Evolutionary conservation across 92 coral and sea anemone genomes (phyloP).

Genomic region (Parazoanthus atlanticus): DNA sequence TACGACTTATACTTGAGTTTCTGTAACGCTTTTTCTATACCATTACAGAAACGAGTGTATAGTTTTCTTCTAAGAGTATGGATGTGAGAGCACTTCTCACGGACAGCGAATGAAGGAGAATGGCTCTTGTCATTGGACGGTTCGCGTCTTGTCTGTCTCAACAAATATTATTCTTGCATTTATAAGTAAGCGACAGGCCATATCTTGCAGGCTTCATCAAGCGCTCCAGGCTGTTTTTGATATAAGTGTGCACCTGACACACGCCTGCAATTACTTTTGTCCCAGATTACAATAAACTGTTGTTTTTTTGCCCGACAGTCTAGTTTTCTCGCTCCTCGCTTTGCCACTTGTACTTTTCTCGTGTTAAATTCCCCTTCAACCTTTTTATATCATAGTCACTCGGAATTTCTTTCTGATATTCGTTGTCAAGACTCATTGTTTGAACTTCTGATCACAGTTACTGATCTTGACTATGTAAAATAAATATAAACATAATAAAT

Average conservation of each 20-base stretch:
- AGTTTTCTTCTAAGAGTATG: background rate
- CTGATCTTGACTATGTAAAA: background rate
- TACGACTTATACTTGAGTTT: background rate
- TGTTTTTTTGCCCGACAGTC: background rate
- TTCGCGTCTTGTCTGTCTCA: background rate
- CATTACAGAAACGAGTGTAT: background rate
- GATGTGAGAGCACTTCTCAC: background rate
- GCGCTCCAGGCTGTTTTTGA: conserved; percentile 11
- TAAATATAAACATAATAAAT: background rate
- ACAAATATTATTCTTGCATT: conserved; percentile 25
- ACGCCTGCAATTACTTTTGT: too few relatives aligned
- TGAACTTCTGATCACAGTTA: background rate
- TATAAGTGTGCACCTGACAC: background rate
- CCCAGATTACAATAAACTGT: background rate
- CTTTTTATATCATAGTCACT: background rate
- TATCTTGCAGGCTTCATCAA: background rate
- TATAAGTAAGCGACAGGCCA: conserved; percentile 16
- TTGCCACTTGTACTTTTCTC: background rate
- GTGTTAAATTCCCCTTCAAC: background rate
- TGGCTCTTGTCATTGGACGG: background rate
- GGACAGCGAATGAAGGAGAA: background rate
- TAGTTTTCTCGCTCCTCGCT: conserved; percentile 1
- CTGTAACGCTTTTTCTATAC: background rate
- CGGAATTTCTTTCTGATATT: background rate
- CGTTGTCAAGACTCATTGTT: background rate